phyloP scores from a whole-genome alignment of 1,140 invertebrate species.

The Helicoverpa armigera region DNA sequence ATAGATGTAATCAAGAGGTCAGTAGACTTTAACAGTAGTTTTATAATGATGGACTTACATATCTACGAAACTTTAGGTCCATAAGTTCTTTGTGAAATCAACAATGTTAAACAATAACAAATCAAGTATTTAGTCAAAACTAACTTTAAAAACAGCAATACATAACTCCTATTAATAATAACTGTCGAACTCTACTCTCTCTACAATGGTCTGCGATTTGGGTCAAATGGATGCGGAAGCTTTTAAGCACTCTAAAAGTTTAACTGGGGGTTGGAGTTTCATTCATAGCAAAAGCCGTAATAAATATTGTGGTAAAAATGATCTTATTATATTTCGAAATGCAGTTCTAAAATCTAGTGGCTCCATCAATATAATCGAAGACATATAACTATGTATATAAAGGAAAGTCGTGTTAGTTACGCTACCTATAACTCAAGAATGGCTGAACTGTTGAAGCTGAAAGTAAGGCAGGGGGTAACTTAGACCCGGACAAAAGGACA shows the following conservation, averaged over 20 bases:
- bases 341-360: not conserved
- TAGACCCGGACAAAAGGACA: too few relatives aligned
- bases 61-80: too few relatives aligned
- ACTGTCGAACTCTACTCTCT: not conserved
- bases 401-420: too few relatives aligned
- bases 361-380: too few relatives aligned
- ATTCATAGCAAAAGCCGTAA: not conserved
- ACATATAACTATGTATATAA: too few relatives aligned
- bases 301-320: not conserved
- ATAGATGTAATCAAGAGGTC: too few relatives aligned
- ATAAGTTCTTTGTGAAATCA: too few relatives aligned
- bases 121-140: not conserved
- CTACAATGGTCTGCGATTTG: not conserved
- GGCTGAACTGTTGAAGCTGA: too few relatives aligned
- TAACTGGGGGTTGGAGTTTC: not conserved
- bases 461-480: too few relatives aligned
- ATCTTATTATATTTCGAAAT: not conserved
- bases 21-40: too few relatives aligned
- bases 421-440: too few relatives aligned
- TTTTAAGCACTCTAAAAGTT: slow-evolving; percentile 16
- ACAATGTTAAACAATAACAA: not conserved
- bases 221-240: slow-evolving; percentile 15
- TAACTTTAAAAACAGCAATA: not conserved
- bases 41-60: too few relatives aligned
- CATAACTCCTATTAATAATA: not conserved